Evolutionary conservation across 2,888 invertebrate genomes (phyloP).

Genomic region (Drosophila siamana): DNA sequence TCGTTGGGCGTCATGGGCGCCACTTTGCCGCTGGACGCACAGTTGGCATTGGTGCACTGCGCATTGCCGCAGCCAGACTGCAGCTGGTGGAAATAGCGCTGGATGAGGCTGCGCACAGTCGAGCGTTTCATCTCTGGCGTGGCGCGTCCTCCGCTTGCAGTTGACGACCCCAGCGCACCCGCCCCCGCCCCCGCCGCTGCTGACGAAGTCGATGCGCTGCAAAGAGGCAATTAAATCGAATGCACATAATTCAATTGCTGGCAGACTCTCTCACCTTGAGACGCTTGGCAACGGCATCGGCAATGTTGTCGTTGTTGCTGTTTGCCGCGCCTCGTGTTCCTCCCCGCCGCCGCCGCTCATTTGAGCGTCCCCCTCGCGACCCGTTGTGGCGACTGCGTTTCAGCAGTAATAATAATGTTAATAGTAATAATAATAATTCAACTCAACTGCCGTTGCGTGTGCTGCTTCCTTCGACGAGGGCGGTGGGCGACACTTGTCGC

Average conservation of each 20-base stretch:
- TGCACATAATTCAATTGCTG: no score
- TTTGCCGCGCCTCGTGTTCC: slow-evolving; percentile 33
- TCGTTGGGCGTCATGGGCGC: slow-evolving; percentile 92
- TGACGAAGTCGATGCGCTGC: slow-evolving; percentile 63
- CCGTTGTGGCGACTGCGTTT: neutral
- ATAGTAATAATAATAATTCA: neutral
- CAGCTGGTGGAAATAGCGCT: slow-evolving; percentile 96
- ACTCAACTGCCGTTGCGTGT: slow-evolving; percentile 10
- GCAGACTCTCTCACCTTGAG: slow-evolving; percentile 29
- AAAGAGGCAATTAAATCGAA: neutral
- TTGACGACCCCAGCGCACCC: no score
- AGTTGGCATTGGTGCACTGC: slow-evolving; percentile 93
- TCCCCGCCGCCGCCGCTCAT: slow-evolving; percentile 68
- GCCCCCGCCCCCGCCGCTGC: slow-evolving; percentile 30
- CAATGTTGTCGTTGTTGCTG: slow-evolving; percentile 54
- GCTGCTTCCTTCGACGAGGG: slow-evolving; percentile 15
- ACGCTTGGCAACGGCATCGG: slow-evolving; percentile 39
- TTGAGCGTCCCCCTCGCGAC: slow-evolving; percentile 46
- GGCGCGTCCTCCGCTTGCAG: slow-evolving; percentile 42
- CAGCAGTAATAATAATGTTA: slow-evolving; percentile 29
- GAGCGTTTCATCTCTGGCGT: slow-evolving; percentile 89
- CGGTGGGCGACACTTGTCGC: slow-evolving; percentile 44
- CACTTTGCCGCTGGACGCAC: slow-evolving; percentile 96
- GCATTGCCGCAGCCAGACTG: slow-evolving; percentile 96
- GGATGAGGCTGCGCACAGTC: slow-evolving; percentile 93